Conservation (phyloP, 1,140 invertebrate genomes). For the Rhopalosiphum maidis region DNA sequence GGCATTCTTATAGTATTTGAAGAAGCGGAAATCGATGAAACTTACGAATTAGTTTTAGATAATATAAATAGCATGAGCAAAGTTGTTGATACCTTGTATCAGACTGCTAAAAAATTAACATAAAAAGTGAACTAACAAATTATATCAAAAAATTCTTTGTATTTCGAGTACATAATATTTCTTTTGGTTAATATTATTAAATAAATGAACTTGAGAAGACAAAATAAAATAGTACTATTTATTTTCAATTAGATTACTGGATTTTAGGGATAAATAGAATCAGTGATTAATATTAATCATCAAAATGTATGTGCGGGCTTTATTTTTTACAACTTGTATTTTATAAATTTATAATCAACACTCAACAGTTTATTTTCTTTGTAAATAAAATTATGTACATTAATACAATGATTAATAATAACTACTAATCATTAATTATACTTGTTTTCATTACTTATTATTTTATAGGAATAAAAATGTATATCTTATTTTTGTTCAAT, state of each 20-base stretch:
- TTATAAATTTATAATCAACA: background rate
- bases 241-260: slow-evolving; percentile 10
- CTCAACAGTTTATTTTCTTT: background rate
- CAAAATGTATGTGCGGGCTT: background rate
- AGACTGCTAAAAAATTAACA: slow-evolving; percentile 97
- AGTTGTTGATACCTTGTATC: slow-evolving; percentile 97
- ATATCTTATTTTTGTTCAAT: background rate
- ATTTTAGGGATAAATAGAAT: background rate
- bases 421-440: slow-evolving; percentile 22
- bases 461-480: background rate
- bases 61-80: slow-evolving; percentile 99
- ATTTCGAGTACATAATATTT: slow-evolving; percentile 31
- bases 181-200: slow-evolving; percentile 26
- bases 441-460: slow-evolving; percentile 33
- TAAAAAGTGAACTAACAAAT: slow-evolving; percentile 65
- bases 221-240: slow-evolving; percentile 20
- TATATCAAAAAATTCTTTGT: slow-evolving; percentile 21
- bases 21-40: slow-evolving; percentile 91
- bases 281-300: background rate
- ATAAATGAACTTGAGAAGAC: slow-evolving; percentile 1
- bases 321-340: background rate
- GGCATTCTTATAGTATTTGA: slow-evolving; percentile 98
- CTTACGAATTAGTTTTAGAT: slow-evolving; percentile 95
- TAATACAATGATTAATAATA: slow-evolving; percentile 28
- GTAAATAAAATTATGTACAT: slow-evolving; percentile 51